Evolutionary conservation across 2,113 vertebrate species (phyloP), one percentile per base, ranked within the genome.

Genomic region (Sylvicapra grimmia): DNA sequence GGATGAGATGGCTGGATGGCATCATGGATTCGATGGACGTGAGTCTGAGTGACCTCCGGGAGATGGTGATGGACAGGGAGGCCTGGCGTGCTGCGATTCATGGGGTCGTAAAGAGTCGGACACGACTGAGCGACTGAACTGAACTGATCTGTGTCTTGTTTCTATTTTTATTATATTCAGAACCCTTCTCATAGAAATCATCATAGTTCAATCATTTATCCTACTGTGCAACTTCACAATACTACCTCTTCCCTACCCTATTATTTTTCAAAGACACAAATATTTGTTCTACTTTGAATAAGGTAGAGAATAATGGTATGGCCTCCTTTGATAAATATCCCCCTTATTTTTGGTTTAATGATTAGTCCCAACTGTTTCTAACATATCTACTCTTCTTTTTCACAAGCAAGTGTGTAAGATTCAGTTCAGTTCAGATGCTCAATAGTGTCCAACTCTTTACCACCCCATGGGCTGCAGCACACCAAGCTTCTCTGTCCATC

Each of bases 161-260:
- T 96, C 27, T 94, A 94, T 96, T 89, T 85, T 72, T 79, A 94
- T 85, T 85, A 85, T 96, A 85, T 94, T 92, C 58, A 96, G 54
- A 96, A 96, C 33, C 8, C 54, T 96, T 91, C 84, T 94, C 40
- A 92, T 92, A 96, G 40, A 94, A 96, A 94, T 92, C 14, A 93
- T 90, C 72, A 90, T 61, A 82, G 47, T 93, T 96, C 88, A 92
- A 80, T 92, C 49, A 89, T 68, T 94, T 27, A 33, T 94, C 40
- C 58, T 89, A 79, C 44, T 89, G 56, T 85, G 21, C 40, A 96
- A 65, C 15, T 94, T 97, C 65, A 94, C 53, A 92, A 49, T 54
- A 58, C 68, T 63, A 68, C 58, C 58, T 89, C 51, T 79, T 40
- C 92, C 68, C 14, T 89, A 88, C 9, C n/a, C 23, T 97, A 93